These are phyloP conservation scores for Aegotheles bennettii DNA, from an alignment of 2,113 vertebrate species.

Conservation along the genomic window DNA sequence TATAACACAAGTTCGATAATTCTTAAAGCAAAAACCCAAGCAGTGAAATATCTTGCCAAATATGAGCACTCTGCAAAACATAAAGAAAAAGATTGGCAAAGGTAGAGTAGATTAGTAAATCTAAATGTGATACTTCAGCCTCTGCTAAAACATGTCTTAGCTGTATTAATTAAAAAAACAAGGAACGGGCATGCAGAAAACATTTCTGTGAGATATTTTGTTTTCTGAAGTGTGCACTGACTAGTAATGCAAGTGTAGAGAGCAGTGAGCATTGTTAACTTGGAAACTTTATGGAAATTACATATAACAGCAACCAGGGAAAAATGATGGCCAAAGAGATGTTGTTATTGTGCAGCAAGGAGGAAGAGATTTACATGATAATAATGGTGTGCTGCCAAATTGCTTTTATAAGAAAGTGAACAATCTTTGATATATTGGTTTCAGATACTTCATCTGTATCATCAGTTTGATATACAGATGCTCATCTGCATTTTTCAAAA, in stretches of 20 bases:
- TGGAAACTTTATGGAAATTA: neutral
- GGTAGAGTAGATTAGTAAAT: slow-evolving; percentile 21
- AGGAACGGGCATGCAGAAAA: neutral
- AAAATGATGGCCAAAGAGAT: neutral
- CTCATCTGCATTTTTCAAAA: neutral
- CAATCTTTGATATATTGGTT: neutral
- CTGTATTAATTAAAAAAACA: neutral
- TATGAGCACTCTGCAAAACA: neutral
- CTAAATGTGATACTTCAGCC: slow-evolving; percentile 14
- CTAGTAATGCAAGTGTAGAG: neutral
- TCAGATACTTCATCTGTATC: neutral
- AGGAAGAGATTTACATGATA: slow-evolving; percentile 10
- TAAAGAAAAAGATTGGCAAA: slow-evolving; percentile 29
- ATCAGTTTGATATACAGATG: neutral
- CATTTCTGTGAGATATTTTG: neutral
- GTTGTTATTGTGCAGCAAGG: neutral
- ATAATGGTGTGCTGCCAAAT: neutral
- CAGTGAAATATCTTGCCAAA: slow-evolving; percentile 35
- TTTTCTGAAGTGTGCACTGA: neutral
- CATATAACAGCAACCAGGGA: neutral
- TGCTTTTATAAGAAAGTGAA: neutral
- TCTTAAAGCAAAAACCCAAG: slow-evolving; percentile 36
- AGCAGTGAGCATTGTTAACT: neutral
- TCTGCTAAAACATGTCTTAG: slow-evolving; percentile 41
- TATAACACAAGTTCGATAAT: neutral